These are phyloP conservation scores for Callospermophilus lateralis DNA, from an alignment of 2,113 vertebrate genomes.

Conservation along the genomic window DNA sequence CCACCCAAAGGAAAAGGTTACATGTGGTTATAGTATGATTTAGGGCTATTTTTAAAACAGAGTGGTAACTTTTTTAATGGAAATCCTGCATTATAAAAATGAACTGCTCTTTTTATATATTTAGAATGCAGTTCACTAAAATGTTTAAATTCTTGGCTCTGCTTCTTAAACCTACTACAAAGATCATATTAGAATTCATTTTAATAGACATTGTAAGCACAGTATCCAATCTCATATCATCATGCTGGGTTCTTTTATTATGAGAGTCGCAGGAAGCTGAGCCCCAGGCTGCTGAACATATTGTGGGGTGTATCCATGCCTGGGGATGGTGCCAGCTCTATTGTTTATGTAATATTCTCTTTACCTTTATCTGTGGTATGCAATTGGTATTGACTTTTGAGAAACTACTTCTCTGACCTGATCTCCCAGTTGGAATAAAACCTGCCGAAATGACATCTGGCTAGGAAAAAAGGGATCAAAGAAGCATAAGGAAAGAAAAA, in stretches of 20 bases:
- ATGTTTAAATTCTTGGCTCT: slow-evolving; percentile 73
- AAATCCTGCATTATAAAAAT: slow-evolving; percentile 52
- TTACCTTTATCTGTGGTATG: slow-evolving; percentile 74
- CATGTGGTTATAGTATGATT: not conserved
- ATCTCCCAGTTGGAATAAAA: slow-evolving; percentile 67
- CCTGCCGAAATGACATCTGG: slow-evolving; percentile 65
- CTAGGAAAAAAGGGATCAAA: slow-evolving; percentile 58
- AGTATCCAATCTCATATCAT: slow-evolving; percentile 67
- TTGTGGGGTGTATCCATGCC: slow-evolving; percentile 57
- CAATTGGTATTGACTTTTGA: slow-evolving; percentile 76
- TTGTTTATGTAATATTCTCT: slow-evolving; percentile 80
- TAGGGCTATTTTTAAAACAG: slow-evolving; percentile 74
- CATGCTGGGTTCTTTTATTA: slow-evolving; percentile 78
- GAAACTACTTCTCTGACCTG: slow-evolving; percentile 67
- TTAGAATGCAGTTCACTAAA: slow-evolving; percentile 67
- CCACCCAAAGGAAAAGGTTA: slow-evolving; percentile 21
- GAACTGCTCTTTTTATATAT: slow-evolving; percentile 59
- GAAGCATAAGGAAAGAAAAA: slow-evolving; percentile 54
- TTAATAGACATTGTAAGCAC: slow-evolving; percentile 56
- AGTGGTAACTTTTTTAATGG: not conserved
- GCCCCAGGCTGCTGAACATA: slow-evolving; percentile 65
- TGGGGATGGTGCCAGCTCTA: slow-evolving; percentile 75
- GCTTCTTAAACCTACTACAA: slow-evolving; percentile 77
- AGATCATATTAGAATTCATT: slow-evolving; percentile 75
- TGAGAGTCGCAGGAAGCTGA: slow-evolving; percentile 68